A percentile compares a stretch with the other conserved stretches of the same genome.
These are phyloP conservation scores for Montipora efflorescens DNA, from an alignment of 64 coral and sea anemone genomes.

Conservation along the genomic window DNA sequence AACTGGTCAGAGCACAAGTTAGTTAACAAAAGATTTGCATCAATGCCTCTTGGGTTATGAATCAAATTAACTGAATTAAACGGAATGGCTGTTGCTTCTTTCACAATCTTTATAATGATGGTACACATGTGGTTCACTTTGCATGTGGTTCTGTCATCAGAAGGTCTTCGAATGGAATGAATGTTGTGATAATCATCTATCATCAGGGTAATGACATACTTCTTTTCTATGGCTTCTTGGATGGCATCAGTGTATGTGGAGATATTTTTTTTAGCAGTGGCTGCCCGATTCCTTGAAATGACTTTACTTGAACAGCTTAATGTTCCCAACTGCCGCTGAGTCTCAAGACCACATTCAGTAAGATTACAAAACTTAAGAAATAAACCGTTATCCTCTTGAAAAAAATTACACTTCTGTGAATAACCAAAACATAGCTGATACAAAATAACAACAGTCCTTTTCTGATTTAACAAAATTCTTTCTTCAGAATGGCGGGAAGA, in stretches of 20 bases:
- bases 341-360: neutral
- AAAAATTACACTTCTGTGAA: conserved; percentile 5
- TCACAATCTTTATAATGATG: conserved; percentile 48
- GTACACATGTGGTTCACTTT: conserved; percentile 43
- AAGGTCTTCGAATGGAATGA: conserved; percentile 21
- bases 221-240: neutral
- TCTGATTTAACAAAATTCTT: neutral
- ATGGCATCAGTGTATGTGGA: neutral
- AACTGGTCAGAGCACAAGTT: conserved; percentile 23
- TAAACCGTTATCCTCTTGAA: neutral
- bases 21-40: conserved; percentile 41
- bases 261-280: neutral
- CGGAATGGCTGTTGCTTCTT: conserved; percentile 10
- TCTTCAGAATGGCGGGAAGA: conserved; percentile 27
- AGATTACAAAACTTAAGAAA: neutral
- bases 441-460: neutral
- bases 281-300: neutral
- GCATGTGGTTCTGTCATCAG: neutral
- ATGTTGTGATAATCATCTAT: neutral
- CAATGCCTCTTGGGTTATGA: conserved; percentile 21
- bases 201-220: neutral
- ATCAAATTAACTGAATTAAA: neutral
- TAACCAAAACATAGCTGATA: conserved; percentile 49
- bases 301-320: conserved; percentile 7
- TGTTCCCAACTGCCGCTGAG: neutral